phyloP scores from a whole-genome alignment of 2,797 vertebrate genomes.

The Epinephelus coioides region DNA sequence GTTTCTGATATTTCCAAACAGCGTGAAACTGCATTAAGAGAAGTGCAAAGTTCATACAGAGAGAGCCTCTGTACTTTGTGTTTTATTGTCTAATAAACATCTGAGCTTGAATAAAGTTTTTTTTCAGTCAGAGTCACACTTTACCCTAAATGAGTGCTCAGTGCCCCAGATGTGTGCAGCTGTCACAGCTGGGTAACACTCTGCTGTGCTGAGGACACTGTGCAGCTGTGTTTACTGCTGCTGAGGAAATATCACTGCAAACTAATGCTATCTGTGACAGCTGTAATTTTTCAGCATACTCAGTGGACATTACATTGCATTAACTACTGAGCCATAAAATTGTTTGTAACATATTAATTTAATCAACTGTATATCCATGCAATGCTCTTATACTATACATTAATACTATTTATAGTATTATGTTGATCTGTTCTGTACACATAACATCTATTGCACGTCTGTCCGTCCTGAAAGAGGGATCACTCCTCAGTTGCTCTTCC shows the following conservation, averaged over 20 bases:
- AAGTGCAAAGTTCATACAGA: background rate
- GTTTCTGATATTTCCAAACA: background rate
- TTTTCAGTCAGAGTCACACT: background rate
- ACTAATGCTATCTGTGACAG: conserved; percentile 14
- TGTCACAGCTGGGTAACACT: conserved; percentile 44
- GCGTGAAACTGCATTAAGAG: background rate
- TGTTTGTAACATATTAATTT: background rate
- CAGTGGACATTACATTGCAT: background rate
- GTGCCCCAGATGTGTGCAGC: conserved; percentile 45
- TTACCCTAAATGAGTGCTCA: background rate
- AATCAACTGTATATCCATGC: background rate
- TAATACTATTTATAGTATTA: too few species aligned
- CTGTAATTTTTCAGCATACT: background rate
- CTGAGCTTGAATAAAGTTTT: background rate
- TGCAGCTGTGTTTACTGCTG: conserved; percentile 35
- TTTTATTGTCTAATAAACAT: conserved; percentile 10
- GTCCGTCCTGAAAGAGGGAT: too few species aligned
- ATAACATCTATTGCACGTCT: too few species aligned
- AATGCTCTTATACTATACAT: too few species aligned
- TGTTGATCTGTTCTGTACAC: too few species aligned
- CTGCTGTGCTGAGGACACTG: background rate
- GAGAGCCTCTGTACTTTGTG: background rate
- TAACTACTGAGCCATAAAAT: conserved; percentile 1
- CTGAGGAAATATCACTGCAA: conserved; percentile 16
- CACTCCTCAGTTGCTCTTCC: too few species aligned